Evolutionary conservation across 1,140 invertebrate genomes (phyloP), one percentile per base, ranked within the genome.

Genomic region (Nymphalis io): DNA sequence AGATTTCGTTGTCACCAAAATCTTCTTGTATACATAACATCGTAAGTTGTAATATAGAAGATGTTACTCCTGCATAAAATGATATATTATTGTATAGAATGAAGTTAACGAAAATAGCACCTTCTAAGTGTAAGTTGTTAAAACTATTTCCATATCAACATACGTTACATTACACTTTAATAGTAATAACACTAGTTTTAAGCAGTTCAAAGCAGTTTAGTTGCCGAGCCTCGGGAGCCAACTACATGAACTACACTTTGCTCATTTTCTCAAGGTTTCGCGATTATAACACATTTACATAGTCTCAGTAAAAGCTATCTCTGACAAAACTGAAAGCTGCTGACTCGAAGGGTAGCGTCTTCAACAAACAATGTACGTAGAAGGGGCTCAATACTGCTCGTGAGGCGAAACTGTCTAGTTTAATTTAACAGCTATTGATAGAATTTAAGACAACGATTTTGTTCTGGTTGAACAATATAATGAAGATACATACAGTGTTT

Each of bases 401-500:
- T 18, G 18, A 21, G 48, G 60, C 60, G n/a, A 44, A 44, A 44
- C 13, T 23, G 20, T 46, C 39, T 6, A 18, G 42, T 60, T 27
- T 20, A 46, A 60, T 44, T 44, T 60, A 60, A 44, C 44, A 44
- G 21, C 39, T 60, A n/a, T 46, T n/a, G 16, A 3, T 16, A 46
- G 13, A 16, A 16, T 8, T 16, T 18, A 16, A n/a, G 15, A 8
- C 4, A n/a, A n/a, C 6, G 6, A 33, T 33, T 8, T 33, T 33
- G 27, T 33, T 33, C 6, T 0, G 27, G 0, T 5, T 33, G 10
- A 33, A 8, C 27, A 33, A 8, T 33, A 8, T 33, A 33, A 5
- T 8, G 27, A 33, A 33, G 27, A 8, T 8, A 33, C 0, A 33
- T 33, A n/a, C n/a, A n/a, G n/a, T 33, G 27, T 8, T 33, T 0